Evolutionary conservation across 2,797 vertebrate species (phyloP).

Genomic region (Acrocephalus scirpaceus): DNA sequence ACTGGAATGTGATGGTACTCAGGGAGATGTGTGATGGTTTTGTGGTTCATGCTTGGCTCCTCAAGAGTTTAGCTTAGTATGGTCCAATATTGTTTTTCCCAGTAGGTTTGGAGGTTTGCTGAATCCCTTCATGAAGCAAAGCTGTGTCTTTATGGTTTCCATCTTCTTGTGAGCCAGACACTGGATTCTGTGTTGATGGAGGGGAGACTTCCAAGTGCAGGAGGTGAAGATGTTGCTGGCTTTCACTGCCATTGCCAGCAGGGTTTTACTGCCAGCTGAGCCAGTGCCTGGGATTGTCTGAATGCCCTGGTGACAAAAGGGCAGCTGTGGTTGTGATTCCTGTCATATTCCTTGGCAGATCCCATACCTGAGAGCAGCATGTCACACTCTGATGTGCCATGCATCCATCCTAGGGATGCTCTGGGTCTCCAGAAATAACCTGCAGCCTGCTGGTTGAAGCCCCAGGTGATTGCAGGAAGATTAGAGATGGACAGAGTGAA

Average conservation of each 20-base stretch:
- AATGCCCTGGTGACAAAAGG: background rate
- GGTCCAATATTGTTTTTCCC: background rate
- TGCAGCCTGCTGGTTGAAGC: background rate
- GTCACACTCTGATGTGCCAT: background rate
- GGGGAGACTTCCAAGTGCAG: background rate
- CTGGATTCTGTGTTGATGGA: background rate
- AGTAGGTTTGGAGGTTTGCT: background rate
- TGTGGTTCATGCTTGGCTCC: background rate
- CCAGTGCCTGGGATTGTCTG: background rate
- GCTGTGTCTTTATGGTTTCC: background rate
- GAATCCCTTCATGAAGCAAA: background rate
- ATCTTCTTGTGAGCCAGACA: background rate
- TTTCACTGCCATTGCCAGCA: background rate
- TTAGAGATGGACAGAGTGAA: background rate
- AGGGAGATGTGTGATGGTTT: background rate
- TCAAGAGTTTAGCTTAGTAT: background rate
- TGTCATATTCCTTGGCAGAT: background rate
- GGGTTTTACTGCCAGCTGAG: background rate
- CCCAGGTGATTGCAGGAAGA: background rate
- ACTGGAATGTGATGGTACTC: background rate
- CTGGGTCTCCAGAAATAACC: background rate
- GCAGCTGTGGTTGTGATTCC: background rate
- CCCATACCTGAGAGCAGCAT: background rate
- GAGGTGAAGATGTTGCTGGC: background rate
- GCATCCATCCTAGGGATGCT: background rate